Base-by-base conservation (phyloP, 2,888 invertebrate genomes). In the Drepanosiphum platanoidis region DNA sequence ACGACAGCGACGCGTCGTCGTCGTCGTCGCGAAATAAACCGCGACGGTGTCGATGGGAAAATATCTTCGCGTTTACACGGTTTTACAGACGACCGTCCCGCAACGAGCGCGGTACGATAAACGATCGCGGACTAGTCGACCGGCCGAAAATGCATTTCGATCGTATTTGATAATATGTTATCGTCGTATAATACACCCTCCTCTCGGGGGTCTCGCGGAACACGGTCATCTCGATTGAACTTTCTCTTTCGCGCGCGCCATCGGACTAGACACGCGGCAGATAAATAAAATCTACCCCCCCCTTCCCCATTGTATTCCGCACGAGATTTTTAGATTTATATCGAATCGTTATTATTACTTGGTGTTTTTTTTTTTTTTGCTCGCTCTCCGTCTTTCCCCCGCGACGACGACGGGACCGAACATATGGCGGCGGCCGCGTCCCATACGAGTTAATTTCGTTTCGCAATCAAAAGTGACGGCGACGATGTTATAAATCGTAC, bases 291-390 rank as follows among this genome's bases (percentile, higher is more conserved):
- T 77, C 75, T 77, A 77, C 75, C 75, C 75, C n/a, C 61, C 61
- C 36, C 27, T n/a, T 61, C 58, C n/a, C n/a, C n/a, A n/a, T n/a
- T 61, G 27, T 52, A 52, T 52, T n/a, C n/a, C n/a, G 9, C 27
- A 36, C 58, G 75, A 77, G 75, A 58, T 77, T 58, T 77, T 77
- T 77, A 77, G 75, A 77, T 77, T 77, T 77, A 77, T 77, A 77
- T 77, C 75, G 75, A 77, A 30, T 58, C 27, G 75, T 77, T 77
- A 77, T 77, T 77, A 77, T 77, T 36, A 27, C 22, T 52, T 22
- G 13, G 13, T 52, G 13, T 52, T 13, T 52, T 13, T 77, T 46
- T 42, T 71, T 42, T 42, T 39, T 42, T 71, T 58, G 34, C 30
- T 75, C 27, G 61, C 22, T 34, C 27, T 27, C 27, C n/a, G 58